These are phyloP conservation scores for Drosophila anomalata DNA, from an alignment of 2,888 invertebrate species.

Conservation along the genomic window DNA sequence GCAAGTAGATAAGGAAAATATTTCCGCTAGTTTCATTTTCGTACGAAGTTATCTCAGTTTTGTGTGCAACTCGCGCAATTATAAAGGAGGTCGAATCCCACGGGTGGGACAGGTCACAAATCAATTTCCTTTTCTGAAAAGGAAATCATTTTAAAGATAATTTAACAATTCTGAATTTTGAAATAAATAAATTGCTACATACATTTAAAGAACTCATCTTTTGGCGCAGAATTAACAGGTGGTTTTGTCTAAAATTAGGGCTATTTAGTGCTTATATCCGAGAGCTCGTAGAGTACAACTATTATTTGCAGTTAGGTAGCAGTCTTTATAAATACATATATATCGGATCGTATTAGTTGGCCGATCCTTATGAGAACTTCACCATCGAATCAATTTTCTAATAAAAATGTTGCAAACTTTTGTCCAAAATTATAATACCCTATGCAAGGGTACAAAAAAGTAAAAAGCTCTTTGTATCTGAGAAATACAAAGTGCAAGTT, in stretches of 20 bases:
- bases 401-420: no score
- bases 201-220: background rate
- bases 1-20: background rate
- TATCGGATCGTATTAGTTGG: no score
- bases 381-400: no score
- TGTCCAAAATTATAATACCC: no score
- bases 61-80: conserved; percentile 4
- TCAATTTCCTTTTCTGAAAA: background rate
- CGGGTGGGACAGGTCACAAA: background rate
- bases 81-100: background rate
- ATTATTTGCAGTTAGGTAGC: no score
- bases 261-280: no score
- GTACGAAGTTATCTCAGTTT: background rate
- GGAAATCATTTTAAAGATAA: background rate
- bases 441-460: no score
- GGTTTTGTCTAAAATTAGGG: background rate
- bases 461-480: no score
- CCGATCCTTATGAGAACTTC: no score
- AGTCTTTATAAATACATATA: no score
- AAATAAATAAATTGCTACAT: background rate
- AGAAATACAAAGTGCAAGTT: no score
- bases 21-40: background rate
- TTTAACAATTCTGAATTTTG: background rate
- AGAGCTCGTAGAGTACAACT: no score
- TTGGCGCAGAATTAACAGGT: background rate